Evolutionary conservation across 2,113 vertebrate species (phyloP), one percentile per base, ranked within the genome.

Genomic region (Corythornis madagascariensis): DNA sequence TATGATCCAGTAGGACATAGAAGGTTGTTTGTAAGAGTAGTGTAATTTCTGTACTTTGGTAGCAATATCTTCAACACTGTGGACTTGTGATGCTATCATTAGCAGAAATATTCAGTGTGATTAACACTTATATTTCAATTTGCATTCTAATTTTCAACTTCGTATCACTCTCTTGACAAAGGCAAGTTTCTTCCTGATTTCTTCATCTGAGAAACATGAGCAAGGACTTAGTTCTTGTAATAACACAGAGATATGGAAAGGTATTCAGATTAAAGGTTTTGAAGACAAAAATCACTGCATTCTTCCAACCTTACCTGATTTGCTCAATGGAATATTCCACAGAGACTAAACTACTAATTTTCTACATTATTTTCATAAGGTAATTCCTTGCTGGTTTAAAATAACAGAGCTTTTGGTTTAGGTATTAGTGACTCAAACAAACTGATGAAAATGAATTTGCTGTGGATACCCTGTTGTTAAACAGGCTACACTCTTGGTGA

Each of bases 341-440:
- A 61, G 25, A 75, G 48, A 76, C 8, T 35, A 53, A 63, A 88
- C 71, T 55, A 59, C 10, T 77, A 63, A 48, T 48, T 67, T 88
- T 29, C 50, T 52, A 16, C 13, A 33, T 63, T 64, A 81, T 18
- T 38, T 63, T 63, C 55, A 33, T 31, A n/a, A 93, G 80, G 13
- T 28, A 85, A 77, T 88, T 71, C 66, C 38, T 73, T 86, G 40
- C 25, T 45, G 11, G 50, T 81, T 75, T 74, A 88, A 86, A 96
- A 84, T n/a, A 86, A 60, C 21, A 35, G 13, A 63, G 28, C 20
- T 40, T 24, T 64, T 69, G 24, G 38, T 65, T 40, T 66, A 89
- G 53, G n/a, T 60, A 29, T 64, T 85, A 43, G 29, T 48, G 29
- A 31, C 33, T 79, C 73, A 85, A 83, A 83, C 2, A 79, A 95